Evolutionary conservation across 2,113 vertebrate genomes (phyloP), one percentile per base, ranked within the genome.

Genomic region (Regulus satrapa): DNA sequence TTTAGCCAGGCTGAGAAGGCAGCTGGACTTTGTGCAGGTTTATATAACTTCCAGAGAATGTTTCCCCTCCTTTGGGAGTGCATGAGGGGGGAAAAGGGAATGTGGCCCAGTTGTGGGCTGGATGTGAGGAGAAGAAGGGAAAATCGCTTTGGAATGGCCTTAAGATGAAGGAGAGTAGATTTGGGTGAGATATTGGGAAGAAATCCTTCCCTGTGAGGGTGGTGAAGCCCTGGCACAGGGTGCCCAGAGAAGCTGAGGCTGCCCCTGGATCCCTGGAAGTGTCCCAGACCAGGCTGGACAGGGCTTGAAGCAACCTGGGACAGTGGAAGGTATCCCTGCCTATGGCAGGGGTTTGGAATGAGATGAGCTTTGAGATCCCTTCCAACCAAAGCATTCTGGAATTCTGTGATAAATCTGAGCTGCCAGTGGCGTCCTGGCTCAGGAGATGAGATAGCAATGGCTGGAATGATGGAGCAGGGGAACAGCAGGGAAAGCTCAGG

Each of bases 11-110:
- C 54, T 29, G 46, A 54, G 49, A 25, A 59, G 55, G 76, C 31
- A 58, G 66, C 5, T 54, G 90, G 93, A 97, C 86, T 97, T 97
- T 88, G 92, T 49, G 55, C 74, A 71, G 74, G 20, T 68, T 92
- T 86, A 18, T n/a, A 1, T 48, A 79, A 81, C 14, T 0, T 18
- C 31, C 17, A 5, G 56, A 34, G 85, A 66, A 24, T 41, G 29
- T 31, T 82, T 59, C 34, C 51, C 20, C 41, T 83, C 24, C 0
- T 74, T 34, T 40, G 8, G 51, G 10, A 31, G 14, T 32, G 8
- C 20, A 11, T 86, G 48, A 56, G 62, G 52, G 66, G 10, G 28
- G 41, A 55, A 55, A 79, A 29, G 15, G 32, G 36, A 71, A 34
- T 0, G 2, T 8, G 4, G 18, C 45, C 38, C 31, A 19, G 14